Evolutionary conservation across 2,113 vertebrate species (phyloP), one percentile per base, ranked within the genome.

Genomic region (Oreochromis spilurus): DNA sequence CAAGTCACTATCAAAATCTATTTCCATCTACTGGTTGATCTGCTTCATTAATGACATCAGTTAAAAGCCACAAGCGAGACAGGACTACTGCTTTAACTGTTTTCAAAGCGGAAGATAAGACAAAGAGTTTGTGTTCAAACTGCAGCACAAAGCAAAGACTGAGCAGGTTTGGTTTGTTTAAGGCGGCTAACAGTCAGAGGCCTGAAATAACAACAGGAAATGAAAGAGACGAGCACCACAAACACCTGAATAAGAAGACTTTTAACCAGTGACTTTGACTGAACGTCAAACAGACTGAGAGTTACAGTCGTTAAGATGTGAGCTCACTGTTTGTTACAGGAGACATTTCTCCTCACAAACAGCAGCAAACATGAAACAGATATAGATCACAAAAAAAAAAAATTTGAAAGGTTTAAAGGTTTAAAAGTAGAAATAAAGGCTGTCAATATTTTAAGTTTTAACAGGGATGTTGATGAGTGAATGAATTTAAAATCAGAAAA

Each of bases 381-480:
- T 11, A 40, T 12, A 2, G 40, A 40, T 40, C 40, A 12, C 40
- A 34, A 36, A 36, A 3, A 17, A 26, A 7, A 4, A 5, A 34
- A 34, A 34, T 34, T 58, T 3, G 57, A 5, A 58, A 58, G 7
- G 29, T 34, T 60, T 60, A 62, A 62, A 36, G 14, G 29, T 34
- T 60, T 60, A 62, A 62, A 36, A 36, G 17, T 0, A n/a, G 29
- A 34, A 62, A 0, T 36, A 62, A 62, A 6, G 16, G 58, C 1
- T 10, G 29, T 62, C 0, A 19, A 6, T 62, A n/a, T 62, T 12
- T 36, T 0, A 36, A 11, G 12, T 62, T n/a, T 62, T 36, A 62
- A 62, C 58, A n/a, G 0, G 31, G 31, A 62, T 36, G 31, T 2
- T 62, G 9, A n/a, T 0, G 17, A n/a, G 9, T 12, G 58, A 36